These are phyloP conservation scores for Xestia ashworthii DNA, from an alignment of 2,888 invertebrate genomes.

Conservation along the genomic window DNA sequence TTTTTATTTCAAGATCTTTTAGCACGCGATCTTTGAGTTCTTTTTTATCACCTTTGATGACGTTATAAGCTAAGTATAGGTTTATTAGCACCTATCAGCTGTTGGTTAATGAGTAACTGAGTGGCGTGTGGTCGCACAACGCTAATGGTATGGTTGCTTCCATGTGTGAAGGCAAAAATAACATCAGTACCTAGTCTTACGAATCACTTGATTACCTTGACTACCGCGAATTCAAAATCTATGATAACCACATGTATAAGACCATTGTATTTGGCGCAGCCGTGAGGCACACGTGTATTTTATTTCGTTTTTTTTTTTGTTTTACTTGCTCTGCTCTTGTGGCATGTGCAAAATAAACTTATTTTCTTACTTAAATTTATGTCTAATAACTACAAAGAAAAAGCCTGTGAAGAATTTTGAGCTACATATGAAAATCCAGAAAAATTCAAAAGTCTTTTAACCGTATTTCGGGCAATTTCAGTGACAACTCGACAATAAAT, in stretches of 20 bases:
- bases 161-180: background rate
- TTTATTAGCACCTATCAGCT: background rate
- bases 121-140: background rate
- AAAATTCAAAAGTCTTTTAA: too few relatives aligned
- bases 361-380: too few relatives aligned
- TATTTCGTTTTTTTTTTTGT: too few relatives aligned
- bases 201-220: background rate
- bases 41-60: background rate
- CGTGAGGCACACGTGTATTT: background rate
- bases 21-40: slow-evolving; percentile 20
- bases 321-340: too few relatives aligned
- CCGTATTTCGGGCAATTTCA: background rate
- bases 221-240: too few relatives aligned
- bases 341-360: too few relatives aligned
- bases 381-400: too few relatives aligned
- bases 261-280: background rate
- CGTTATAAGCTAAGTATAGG: background rate
- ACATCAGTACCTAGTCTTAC: background rate
- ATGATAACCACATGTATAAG: background rate
- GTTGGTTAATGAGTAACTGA: background rate
- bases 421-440: too few relatives aligned
- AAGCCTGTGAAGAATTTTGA: too few relatives aligned
- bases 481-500: background rate
- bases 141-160: background rate
- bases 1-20: slow-evolving; percentile 16